These are phyloP conservation scores for Crotalus helleri DNA, from an alignment of 2,113 vertebrate species.

Conservation along the genomic window DNA sequence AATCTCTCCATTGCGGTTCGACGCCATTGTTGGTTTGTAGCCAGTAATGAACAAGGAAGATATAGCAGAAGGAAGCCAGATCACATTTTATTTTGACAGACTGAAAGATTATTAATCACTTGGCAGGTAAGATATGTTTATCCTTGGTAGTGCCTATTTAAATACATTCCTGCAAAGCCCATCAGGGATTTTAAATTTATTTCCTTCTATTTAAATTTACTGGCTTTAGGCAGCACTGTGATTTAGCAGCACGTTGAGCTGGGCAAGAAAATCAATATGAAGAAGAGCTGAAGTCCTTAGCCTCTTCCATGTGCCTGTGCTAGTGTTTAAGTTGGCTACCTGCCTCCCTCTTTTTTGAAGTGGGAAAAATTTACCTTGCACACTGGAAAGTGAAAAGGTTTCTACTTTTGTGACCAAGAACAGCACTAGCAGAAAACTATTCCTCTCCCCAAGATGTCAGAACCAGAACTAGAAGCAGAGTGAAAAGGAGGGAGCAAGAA, in stretches of 20 bases:
- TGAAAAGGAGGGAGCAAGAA: neutral
- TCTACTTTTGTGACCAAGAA: neutral
- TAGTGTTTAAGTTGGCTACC: neutral
- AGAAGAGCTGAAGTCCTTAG: neutral
- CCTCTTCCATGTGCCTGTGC: too few species aligned
- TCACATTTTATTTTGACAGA: neutral
- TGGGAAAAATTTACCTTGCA: neutral
- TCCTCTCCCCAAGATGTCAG: neutral
- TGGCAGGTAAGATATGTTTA: constrained; percentile 14
- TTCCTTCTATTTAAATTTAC: constrained; percentile 13
- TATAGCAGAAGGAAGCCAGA: neutral
- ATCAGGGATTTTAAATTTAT: neutral
- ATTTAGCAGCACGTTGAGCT: neutral
- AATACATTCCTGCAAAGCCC: neutral
- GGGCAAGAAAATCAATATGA: neutral
- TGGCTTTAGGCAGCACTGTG: neutral
- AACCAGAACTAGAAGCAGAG: neutral
- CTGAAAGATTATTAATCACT: constrained; percentile 7
- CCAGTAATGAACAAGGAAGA: neutral
- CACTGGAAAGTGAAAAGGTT: neutral
- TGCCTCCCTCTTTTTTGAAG: neutral
- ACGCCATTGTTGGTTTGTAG: neutral
- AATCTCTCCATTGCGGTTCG: neutral
- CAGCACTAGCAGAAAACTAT: neutral
- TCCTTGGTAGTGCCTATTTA: neutral